Percentiles rank a stretch among this genome's conserved stretches.
These are phyloP conservation scores for Brachionus paranguensis DNA, from an alignment of 1,140 invertebrate genomes.

Conservation along the genomic window DNA sequence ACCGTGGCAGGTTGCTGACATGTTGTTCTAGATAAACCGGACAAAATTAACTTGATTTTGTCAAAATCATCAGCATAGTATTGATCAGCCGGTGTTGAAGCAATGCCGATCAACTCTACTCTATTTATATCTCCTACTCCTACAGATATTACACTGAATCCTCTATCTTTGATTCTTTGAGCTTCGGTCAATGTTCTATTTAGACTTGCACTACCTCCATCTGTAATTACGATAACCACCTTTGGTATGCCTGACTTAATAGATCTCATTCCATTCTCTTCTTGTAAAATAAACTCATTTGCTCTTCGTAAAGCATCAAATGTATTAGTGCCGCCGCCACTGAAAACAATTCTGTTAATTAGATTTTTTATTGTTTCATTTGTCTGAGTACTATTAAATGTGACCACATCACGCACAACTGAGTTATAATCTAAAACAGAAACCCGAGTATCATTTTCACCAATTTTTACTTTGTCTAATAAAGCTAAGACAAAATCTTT, in stretches of 20 bases:
- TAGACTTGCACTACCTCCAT: not conserved
- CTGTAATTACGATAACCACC: constrained; percentile 1
- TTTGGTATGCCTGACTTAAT: not conserved
- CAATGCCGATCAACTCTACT: not conserved
- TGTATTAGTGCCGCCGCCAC: not conserved
- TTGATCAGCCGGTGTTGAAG: not conserved
- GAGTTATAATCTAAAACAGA: not conserved
- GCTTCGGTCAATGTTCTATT: not conserved
- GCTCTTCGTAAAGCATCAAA: not conserved
- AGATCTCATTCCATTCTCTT: not conserved
- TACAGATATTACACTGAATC: not conserved
- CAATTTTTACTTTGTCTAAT: not conserved
- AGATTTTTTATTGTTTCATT: not conserved
- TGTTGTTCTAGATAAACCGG: not conserved
- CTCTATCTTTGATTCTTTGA: not conserved
- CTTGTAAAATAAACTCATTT: not conserved
- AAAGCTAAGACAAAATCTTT: not conserved
- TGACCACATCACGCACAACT: not conserved
- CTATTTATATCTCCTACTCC: not conserved
- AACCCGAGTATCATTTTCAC: not conserved
- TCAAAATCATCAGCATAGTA: not conserved
- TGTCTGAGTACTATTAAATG: not conserved
- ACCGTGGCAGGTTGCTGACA: not conserved
- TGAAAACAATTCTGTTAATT: not conserved
- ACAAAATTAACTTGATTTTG: not conserved